Conservation (phyloP, 2,888 invertebrate species). For the Ophion slaviceki region DNA sequence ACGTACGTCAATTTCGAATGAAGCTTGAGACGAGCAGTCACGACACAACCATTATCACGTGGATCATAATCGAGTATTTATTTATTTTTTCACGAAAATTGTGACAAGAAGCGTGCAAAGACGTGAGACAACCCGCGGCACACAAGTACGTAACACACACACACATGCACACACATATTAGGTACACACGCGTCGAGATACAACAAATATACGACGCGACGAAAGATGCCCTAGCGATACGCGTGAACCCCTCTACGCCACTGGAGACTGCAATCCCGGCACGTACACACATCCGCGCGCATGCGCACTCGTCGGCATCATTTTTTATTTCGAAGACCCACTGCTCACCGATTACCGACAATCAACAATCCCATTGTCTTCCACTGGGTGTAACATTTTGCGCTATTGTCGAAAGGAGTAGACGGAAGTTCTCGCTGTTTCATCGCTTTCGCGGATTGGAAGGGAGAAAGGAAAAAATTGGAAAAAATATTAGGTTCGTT, state of each 20-base stretch:
- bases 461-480: neutral
- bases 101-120: conserved; percentile 43
- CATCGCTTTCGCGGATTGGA: neutral
- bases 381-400: too few relatives aligned
- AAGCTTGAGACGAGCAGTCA: conserved; percentile 38
- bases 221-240: conserved; percentile 53
- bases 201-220: conserved; percentile 29
- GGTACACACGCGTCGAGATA: neutral
- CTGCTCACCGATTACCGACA: neutral
- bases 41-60: conserved; percentile 25
- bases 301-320: conserved; percentile 39
- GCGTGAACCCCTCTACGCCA: conserved; percentile 49
- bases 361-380: too few relatives aligned
- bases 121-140: conserved; percentile 33
- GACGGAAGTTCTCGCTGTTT: neutral
- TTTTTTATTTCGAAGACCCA: conserved; percentile 29
- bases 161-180: conserved; percentile 4
- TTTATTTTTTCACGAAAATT: conserved; percentile 41
- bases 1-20: conserved; percentile 46
- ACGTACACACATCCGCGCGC: conserved; percentile 68
- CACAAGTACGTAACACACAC: conserved; percentile 38
- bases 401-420: too few relatives aligned
- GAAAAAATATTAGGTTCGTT: neutral
- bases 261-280: conserved; percentile 64
- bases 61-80: conserved; percentile 26